Evolutionary conservation across 2,888 invertebrate genomes (phyloP).

Genomic region (Melinaea marsaeus): DNA sequence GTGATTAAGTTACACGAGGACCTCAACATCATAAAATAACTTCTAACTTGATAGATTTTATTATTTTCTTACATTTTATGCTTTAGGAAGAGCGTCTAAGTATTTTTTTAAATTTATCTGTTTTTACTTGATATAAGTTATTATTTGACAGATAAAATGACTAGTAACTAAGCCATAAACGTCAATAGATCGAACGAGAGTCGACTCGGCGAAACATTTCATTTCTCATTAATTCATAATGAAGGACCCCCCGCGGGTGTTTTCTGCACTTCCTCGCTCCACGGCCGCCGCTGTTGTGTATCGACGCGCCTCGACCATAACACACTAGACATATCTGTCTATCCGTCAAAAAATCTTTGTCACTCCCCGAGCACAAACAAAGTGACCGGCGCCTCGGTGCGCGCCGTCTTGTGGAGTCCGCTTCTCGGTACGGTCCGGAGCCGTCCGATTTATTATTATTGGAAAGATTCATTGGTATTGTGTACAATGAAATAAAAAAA

Average conservation of each 20-base stretch:
- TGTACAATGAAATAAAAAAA: slow-evolving; percentile 61
- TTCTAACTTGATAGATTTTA: no score
- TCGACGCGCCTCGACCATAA: slow-evolving; percentile 57
- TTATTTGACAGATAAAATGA: no score
- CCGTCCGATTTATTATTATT: slow-evolving; percentile 73
- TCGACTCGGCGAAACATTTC: slow-evolving; percentile 60
- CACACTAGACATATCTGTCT: slow-evolving; percentile 48
- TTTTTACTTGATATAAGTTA: no score
- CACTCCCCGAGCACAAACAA: slow-evolving; percentile 60
- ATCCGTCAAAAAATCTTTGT: slow-evolving; percentile 59
- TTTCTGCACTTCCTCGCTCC: slow-evolving; percentile 34
- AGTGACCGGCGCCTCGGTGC: slow-evolving; percentile 49
- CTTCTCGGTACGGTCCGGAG: slow-evolving; percentile 64
- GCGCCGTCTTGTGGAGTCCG: slow-evolving; percentile 74
- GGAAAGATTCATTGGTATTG: slow-evolving; percentile 71
- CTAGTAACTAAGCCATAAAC: not conserved
- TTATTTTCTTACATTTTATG: no score
- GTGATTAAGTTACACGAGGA: no score
- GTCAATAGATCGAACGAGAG: slow-evolving; percentile 11
- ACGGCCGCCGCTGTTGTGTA: slow-evolving; percentile 47
- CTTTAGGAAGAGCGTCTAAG: no score
- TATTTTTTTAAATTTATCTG: no score
- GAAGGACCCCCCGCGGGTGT: slow-evolving; percentile 53
- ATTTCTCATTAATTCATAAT: slow-evolving; percentile 67
- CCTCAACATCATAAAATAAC: no score